Conservation (phyloP, 2,888 invertebrate species). For the Latrodectus elegans region DNA sequence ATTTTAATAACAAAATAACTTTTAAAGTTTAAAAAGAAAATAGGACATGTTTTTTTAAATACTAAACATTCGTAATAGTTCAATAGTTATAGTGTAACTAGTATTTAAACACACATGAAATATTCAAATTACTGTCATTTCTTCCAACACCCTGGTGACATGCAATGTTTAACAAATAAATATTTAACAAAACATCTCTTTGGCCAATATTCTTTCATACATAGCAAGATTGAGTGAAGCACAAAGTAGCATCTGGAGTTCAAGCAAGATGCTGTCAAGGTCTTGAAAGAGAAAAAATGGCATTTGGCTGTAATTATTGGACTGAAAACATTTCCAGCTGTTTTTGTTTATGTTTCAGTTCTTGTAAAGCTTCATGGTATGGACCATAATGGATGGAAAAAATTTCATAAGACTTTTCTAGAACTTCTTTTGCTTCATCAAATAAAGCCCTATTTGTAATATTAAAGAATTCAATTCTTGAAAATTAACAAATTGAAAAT, state of each 20-base stretch:
- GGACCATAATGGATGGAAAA: constrained; percentile 69
- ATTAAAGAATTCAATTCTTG: too few relatives aligned
- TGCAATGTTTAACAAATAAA: constrained; percentile 29
- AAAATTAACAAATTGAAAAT: too few relatives aligned
- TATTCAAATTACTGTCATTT: background rate
- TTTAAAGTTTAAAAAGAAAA: too few relatives aligned
- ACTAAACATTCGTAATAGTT: too few relatives aligned
- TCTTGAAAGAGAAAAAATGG: background rate
- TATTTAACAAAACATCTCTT: constrained; percentile 36
- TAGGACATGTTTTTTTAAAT: too few relatives aligned
- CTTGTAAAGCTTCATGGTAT: constrained; percentile 57
- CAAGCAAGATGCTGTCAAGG: constrained; percentile 34
- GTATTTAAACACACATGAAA: too few relatives aligned
- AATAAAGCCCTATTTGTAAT: constrained; percentile 32
- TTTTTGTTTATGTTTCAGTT: constrained; percentile 51
- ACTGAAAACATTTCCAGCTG: constrained; percentile 52
- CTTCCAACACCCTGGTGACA: constrained; percentile 34
- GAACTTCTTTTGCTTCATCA: constrained; percentile 53
- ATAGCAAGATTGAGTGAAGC: constrained; percentile 15
- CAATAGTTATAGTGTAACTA: too few relatives aligned
- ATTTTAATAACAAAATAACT: too few relatives aligned
- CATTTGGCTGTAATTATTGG: constrained; percentile 23
- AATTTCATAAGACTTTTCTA: constrained; percentile 56
- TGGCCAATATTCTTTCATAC: constrained; percentile 36
- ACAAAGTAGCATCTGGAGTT: constrained; percentile 31